A percentile compares a stretch with the other conserved stretches of the same genome.
Conservation (phyloP, 2,113 vertebrate genomes). For the Proterorhinus semilunaris region DNA sequence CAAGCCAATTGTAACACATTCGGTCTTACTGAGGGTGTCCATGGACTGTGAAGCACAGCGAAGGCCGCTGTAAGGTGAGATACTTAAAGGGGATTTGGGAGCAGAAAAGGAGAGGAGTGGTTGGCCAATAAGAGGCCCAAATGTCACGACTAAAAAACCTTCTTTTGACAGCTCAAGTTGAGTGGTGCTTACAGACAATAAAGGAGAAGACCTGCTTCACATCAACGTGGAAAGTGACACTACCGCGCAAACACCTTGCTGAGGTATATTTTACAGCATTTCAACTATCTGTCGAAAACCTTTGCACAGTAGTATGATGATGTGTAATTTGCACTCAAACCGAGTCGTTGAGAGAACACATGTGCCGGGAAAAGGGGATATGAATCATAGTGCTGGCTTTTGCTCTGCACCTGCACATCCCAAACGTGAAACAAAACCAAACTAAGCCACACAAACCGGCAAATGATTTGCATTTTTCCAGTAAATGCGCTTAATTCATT, state of each 20-base stretch:
- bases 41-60: conserved; percentile 63
- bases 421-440: conserved; percentile 57
- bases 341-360: not conserved
- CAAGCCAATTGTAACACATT: conserved; percentile 74
- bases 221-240: not conserved
- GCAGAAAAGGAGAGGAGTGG: conserved; percentile 46
- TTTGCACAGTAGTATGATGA: not conserved
- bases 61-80: conserved; percentile 76
- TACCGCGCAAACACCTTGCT: conserved; percentile 35
- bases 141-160: conserved; percentile 71
- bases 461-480: conserved; percentile 40
- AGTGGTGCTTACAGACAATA: conserved; percentile 33
- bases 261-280: not conserved
- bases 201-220: conserved; percentile 22
- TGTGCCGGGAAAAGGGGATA: conserved; percentile 29
- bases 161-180: conserved; percentile 55
- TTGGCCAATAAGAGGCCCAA: conserved; percentile 56
- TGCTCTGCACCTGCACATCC: conserved; percentile 76
- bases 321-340: not conserved
- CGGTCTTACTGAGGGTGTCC: conserved; percentile 65
- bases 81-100: conserved; percentile 70
- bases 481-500: conserved; percentile 32
- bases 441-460: conserved; percentile 25
- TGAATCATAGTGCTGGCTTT: conserved; percentile 71
- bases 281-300: not conserved